Evolutionary conservation across 2,888 invertebrate species (phyloP).

Genomic region (Zaprionus bogoriensis): DNA sequence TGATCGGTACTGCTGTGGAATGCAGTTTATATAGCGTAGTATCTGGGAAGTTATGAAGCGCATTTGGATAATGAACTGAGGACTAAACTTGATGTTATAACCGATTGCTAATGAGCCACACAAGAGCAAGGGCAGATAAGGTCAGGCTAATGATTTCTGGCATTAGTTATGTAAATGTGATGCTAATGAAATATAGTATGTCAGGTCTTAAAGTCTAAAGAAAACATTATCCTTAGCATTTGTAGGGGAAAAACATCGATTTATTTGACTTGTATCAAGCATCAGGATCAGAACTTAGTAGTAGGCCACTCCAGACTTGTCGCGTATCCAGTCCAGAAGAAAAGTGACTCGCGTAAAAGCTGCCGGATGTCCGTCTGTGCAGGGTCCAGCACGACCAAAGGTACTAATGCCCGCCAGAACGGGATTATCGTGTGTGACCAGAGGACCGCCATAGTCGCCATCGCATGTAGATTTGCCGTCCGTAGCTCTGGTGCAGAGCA

Average conservation of each 20-base stretch:
- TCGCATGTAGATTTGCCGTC: conserved; percentile 77
- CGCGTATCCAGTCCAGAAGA: conserved; percentile 63
- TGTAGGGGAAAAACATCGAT: no score
- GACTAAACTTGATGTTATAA: neutral
- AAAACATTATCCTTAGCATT: no score
- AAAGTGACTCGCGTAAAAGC: conserved; percentile 56
- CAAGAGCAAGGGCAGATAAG: neutral
- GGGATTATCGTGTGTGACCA: conserved; percentile 54
- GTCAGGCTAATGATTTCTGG: neutral
- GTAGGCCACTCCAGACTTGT: conserved; percentile 55
- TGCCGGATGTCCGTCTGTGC: conserved; percentile 45
- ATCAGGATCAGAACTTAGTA: no score
- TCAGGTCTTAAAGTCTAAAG: neutral
- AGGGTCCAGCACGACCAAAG: conserved; percentile 16
- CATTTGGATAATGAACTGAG: neutral
- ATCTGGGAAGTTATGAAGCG: neutral
- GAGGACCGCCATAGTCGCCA: conserved; percentile 82
- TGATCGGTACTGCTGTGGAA: neutral
- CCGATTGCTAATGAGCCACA: neutral
- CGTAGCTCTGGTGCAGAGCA: conserved; percentile 9
- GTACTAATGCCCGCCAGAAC: conserved; percentile 7
- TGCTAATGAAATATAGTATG: neutral
- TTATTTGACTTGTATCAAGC: no score
- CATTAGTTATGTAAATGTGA: neutral
- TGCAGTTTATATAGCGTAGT: conserved; percentile 5